Evolutionary conservation across 2,113 vertebrate genomes (phyloP), one percentile per base, ranked within the genome.

Genomic region (Gobius niger): DNA sequence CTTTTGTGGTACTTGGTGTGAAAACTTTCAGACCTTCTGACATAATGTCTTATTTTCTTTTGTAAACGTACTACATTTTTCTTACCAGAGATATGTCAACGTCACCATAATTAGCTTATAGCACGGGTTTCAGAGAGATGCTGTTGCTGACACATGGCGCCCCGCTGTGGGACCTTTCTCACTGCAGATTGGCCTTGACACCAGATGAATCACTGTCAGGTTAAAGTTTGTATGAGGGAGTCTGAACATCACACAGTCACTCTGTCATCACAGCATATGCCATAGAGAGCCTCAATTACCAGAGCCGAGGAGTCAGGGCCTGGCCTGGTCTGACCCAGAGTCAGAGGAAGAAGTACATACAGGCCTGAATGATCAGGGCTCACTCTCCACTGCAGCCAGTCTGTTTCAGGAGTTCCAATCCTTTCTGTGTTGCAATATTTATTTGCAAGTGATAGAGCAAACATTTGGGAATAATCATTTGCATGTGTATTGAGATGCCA

Each of bases 131-230:
- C 40, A 16, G 40, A 42, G 57, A 9, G 57, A 16, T 60, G 52
- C 19, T 18, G 52, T 18, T 18, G 52, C 18, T 12, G 57, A 44
- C 40, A 60, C 40, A n/a, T 42, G 57, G 34, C n/a, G 40, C 40
- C 57, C 40, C 41, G 41, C 57, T 60, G 57, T 60, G 57, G 57
- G 57, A 60, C 57, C 57, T 60, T 60, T 60, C 40, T 10, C 57
- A 60, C 40, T 9, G 7, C 7, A 60, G 57, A 60, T 44, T 15
- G 40, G 57, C 57, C 40, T 15, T 44, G 57, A 60, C 57, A 60
- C 57, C 34, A 60, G 40, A 60, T 60, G 40, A 60, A 60, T 60
- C 57, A 60, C 15, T 10, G 15, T 15, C 40, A 16, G 57, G 57
- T 60, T 40, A 60, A n/a, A 60, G 57, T 14, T 42, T 15, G 6